Conservation (phyloP, 2,797 vertebrate species). For the Rhinophrynus dorsalis region DNA sequence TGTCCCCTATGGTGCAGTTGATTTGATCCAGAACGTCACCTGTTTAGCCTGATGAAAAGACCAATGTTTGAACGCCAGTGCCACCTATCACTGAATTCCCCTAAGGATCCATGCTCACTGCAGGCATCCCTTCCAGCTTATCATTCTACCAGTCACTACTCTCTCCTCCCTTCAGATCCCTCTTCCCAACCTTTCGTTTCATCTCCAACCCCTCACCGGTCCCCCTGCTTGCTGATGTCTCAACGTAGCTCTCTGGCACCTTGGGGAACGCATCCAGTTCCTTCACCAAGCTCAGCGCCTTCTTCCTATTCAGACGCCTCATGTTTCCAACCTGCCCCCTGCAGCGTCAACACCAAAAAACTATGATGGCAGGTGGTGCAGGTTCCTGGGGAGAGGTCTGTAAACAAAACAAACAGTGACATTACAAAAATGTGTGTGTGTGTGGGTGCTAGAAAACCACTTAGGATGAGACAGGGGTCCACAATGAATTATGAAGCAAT, state of each 20-base stretch:
- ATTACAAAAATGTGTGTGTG: no score
- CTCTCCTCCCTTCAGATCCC: background rate
- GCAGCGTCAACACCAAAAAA: background rate
- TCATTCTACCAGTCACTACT: background rate
- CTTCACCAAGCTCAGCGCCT: conserved; percentile 90
- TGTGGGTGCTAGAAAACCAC: no score
- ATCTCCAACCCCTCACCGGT: conserved; percentile 74
- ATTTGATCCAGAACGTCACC: no score
- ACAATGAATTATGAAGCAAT: no score
- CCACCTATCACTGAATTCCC: no score
- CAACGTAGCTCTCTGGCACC: conserved; percentile 96
- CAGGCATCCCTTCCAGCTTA: no score
- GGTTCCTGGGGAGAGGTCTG: background rate
- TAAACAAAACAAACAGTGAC: background rate
- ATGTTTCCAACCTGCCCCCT: conserved; percentile 56
- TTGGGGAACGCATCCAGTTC: conserved; percentile 97
- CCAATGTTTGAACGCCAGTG: no score
- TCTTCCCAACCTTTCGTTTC: background rate
- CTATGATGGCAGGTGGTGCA: background rate
- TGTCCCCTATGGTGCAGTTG: no score
- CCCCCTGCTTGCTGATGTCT: conserved; percentile 89
- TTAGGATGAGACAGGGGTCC: no score
- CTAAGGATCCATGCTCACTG: no score
- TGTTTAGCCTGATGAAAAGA: no score
- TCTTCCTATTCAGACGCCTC: conserved; percentile 93